These are phyloP conservation scores for Hycleus cichorii DNA, from an alignment of 1,140 invertebrate genomes.

Conservation along the genomic window DNA sequence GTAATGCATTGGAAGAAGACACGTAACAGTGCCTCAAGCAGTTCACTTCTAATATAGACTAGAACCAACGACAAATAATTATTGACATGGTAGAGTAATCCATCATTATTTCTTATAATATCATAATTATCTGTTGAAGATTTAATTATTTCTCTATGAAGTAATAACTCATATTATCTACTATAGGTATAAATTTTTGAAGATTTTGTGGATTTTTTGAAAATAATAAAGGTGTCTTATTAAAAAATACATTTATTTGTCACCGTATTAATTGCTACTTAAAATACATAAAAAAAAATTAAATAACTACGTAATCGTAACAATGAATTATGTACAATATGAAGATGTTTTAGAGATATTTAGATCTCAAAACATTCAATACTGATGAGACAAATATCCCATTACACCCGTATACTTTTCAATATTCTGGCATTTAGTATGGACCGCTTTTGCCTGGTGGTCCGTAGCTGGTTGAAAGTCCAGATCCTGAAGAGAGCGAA, in stretches of 20 bases:
- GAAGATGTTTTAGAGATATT: too few species aligned
- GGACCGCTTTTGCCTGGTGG: not conserved
- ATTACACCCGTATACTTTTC: too few species aligned
- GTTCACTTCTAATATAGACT: not conserved
- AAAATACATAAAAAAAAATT: not conserved
- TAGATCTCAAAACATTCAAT: not conserved
- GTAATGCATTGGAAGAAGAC: not conserved
- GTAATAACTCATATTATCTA: too few species aligned
- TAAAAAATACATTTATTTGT: constrained; percentile 4
- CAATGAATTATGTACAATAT: not conserved
- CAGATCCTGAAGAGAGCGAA: constrained; percentile 1
- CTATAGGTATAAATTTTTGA: too few species aligned
- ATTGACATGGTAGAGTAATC: not conserved
- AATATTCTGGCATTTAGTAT: not conserved
- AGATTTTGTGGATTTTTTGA: too few species aligned
- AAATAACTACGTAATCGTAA: not conserved
- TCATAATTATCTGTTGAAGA: not conserved
- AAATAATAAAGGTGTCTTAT: not conserved
- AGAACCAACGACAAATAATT: not conserved
- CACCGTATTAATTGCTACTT: constrained; percentile 1
- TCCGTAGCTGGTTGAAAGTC: constrained; percentile 1
- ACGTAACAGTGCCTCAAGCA: not conserved
- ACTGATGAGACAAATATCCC: not conserved
- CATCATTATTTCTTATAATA: not conserved
- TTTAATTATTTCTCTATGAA: too few species aligned